phyloP scores from a whole-genome alignment of 2,113 vertebrate species.

The Speoplatyrhinus poulsoni region DNA sequence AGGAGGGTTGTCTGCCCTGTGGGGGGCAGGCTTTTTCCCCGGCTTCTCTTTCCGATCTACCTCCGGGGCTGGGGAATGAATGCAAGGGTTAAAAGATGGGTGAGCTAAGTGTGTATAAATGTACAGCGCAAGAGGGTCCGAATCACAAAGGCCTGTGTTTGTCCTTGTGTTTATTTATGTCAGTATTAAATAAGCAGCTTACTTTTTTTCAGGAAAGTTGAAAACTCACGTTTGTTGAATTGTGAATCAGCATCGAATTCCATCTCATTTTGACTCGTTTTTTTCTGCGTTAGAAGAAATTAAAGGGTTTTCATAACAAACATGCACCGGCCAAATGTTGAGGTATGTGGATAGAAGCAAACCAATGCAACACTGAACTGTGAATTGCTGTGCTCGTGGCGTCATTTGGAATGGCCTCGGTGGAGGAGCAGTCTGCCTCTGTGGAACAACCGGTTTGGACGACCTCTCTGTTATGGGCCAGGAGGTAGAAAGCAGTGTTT shows the following conservation, averaged over 20 bases:
- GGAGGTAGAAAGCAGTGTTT: neutral
- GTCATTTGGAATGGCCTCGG: conserved; percentile 44
- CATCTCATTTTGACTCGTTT: conserved; percentile 25
- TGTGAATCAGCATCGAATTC: conserved; percentile 41
- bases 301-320: neutral
- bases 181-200: too few relatives aligned
- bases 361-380: neutral
- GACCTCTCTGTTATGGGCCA: conserved; percentile 52
- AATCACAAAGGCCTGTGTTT: too few relatives aligned
- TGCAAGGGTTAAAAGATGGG: neutral
- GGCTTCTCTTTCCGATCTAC: conserved; percentile 71
- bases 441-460: conserved; percentile 33
- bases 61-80: conserved; percentile 59
- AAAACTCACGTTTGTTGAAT: conserved; percentile 63
- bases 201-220: too few relatives aligned
- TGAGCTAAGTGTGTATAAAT: neutral
- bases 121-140: neutral
- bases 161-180: too few relatives aligned
- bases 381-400: neutral
- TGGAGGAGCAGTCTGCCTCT: conserved; percentile 59
- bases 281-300: conserved; percentile 39
- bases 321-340: too few relatives aligned
- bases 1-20: conserved; percentile 34
- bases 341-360: neutral
- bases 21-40: conserved; percentile 43